Evolutionary conservation across 2,797 vertebrate genomes (phyloP).

Genomic region (Lacerta agilis): DNA sequence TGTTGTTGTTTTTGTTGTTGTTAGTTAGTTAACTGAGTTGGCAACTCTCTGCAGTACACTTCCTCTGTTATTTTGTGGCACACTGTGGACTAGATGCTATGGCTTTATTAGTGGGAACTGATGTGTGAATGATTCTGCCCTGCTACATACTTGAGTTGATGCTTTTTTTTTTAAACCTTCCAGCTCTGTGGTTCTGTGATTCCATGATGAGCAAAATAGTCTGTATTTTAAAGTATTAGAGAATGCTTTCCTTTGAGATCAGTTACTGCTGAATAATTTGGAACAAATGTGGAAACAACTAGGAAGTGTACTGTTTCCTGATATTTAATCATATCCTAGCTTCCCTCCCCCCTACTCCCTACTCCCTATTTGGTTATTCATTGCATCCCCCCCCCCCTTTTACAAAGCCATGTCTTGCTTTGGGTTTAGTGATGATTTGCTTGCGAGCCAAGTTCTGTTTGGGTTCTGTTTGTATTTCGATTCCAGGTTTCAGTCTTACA

Average conservation of each 20-base stretch:
- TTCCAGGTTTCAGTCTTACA: conserved; percentile 60
- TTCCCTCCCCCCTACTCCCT: neutral
- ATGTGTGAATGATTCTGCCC: neutral
- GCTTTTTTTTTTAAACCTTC: neutral
- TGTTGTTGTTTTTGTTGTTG: too few species aligned
- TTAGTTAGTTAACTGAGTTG: neutral
- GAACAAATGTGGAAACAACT: conserved; percentile 27
- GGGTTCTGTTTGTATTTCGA: conserved; percentile 47
- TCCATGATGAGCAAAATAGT: neutral
- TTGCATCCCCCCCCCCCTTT: neutral
- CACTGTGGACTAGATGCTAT: neutral
- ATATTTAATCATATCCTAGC: neutral
- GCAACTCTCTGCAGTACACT: neutral
- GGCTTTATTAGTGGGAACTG: neutral
- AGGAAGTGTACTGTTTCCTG: conserved; percentile 13
- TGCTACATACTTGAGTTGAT: neutral
- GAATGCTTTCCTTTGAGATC: conserved; percentile 9
- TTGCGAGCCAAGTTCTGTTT: conserved; percentile 1
- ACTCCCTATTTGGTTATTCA: neutral
- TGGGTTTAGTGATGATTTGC: conserved; percentile 1
- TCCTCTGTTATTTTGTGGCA: neutral
- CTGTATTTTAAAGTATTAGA: neutral
- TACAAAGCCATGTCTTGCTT: neutral
- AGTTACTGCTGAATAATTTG: conserved; percentile 27
- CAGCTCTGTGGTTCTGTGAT: neutral